Percentiles rank a stretch among this genome's conserved stretches.
Evolutionary conservation across 2,888 invertebrate genomes (phyloP).

Genomic region (Litoditis marina): DNA sequence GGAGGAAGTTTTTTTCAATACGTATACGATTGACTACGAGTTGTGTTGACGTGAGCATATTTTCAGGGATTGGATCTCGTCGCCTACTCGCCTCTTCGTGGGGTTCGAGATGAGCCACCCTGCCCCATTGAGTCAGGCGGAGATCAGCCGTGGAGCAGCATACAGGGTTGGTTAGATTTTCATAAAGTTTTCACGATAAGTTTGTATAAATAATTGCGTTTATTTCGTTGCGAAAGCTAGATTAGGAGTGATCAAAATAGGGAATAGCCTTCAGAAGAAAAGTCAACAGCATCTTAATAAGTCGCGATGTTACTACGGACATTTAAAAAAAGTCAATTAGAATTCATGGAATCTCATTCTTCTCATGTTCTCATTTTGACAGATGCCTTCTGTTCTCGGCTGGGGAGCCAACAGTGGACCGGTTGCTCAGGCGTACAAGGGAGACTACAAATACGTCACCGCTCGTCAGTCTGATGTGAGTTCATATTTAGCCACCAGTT

Average conservation of each 20-base stretch:
- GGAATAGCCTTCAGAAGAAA: no score
- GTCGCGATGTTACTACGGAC: no score
- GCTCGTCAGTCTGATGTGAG: conserved; percentile 1
- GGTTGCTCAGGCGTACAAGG: conserved; percentile 24
- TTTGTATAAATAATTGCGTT: no score
- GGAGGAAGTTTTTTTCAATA: not conserved
- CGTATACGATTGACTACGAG: no score
- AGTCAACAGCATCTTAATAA: no score
- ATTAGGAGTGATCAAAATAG: no score
- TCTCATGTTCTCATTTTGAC: no score
- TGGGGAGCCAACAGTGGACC: conserved; percentile 24
- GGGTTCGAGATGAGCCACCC: conserved; percentile 10
- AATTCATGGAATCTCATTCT: no score
- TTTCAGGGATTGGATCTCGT: not conserved
- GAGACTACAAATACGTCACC: conserved; percentile 27
- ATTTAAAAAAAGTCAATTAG: no score
- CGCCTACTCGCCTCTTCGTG: conserved; percentile 2
- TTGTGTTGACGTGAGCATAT: no score
- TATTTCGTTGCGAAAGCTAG: no score
- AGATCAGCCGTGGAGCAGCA: conserved; percentile 1
- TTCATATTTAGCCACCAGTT: not conserved
- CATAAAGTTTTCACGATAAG: no score
- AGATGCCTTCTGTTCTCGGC: conserved; percentile 22
- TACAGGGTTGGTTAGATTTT: not conserved
- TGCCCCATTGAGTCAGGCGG: conserved; percentile 2